A percentile compares a stretch with the other conserved stretches of the same genome.
Conservation (phyloP, 2,113 vertebrate genomes). For the Macroglossus sobrinus region DNA sequence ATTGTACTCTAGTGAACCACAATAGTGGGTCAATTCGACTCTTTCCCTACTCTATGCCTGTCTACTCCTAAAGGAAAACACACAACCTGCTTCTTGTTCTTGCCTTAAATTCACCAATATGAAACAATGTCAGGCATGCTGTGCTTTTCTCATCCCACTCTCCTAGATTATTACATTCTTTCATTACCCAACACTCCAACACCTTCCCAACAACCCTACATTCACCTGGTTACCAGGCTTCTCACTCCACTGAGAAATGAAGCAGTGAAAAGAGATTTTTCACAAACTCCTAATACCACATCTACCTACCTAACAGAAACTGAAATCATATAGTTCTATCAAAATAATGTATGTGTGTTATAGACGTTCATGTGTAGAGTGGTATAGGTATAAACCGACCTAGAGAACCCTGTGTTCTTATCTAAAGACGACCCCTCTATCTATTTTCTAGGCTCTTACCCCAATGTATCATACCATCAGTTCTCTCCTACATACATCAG, state of each 20-base stretch:
- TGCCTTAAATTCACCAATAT: background rate
- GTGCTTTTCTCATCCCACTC: background rate
- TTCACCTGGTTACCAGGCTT: background rate
- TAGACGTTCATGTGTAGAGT: background rate
- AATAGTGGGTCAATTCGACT: background rate
- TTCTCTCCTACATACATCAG: background rate
- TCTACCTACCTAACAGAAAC: background rate
- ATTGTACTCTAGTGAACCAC: background rate
- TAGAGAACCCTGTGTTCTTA: background rate
- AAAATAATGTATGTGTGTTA: background rate
- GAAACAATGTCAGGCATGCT: background rate
- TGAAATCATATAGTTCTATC: background rate
- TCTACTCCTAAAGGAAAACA: background rate
- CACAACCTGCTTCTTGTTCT: background rate
- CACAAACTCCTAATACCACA: background rate
- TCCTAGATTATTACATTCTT: background rate
- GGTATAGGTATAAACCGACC: background rate
- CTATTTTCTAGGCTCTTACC: background rate
- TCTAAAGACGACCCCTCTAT: background rate
- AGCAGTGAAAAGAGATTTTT: background rate
- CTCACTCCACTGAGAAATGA: background rate
- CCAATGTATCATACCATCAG: background rate
- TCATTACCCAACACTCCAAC: background rate
- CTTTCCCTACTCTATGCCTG: background rate
- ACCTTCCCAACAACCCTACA: background rate